phyloP scores from a whole-genome alignment of 1,140 invertebrate genomes.

The Platyscapa corneri region DNA sequence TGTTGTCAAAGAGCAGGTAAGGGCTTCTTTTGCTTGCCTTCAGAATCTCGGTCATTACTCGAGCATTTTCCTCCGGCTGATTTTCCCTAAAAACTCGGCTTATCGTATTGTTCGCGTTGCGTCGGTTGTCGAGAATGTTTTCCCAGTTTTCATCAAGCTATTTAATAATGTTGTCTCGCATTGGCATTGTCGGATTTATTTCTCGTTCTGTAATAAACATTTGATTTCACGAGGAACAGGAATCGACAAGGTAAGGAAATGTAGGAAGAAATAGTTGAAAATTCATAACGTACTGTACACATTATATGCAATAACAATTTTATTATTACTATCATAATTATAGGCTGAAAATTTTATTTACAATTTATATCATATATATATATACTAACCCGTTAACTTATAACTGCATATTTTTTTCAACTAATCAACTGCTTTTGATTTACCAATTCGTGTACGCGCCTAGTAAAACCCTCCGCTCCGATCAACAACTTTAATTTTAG shows the following conservation, averaged over 20 bases:
- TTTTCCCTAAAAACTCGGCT: neutral
- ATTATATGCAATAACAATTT: conserved; percentile 24
- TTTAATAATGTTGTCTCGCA: neutral
- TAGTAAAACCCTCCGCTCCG: neutral
- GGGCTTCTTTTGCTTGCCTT: conserved; percentile 51
- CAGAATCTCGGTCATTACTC: conserved; percentile 27
- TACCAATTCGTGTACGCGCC: neutral
- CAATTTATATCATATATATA: conserved; percentile 3
- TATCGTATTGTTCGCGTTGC: neutral
- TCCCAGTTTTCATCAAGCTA: neutral
- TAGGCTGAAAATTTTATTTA: conserved; percentile 27
- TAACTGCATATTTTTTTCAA: conserved; percentile 1
- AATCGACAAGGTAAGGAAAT: neutral
- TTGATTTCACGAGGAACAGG: too few relatives aligned
- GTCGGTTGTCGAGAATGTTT: neutral
- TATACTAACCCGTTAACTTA: neutral
- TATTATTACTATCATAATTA: conserved; percentile 25
- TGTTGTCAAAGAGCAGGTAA: conserved; percentile 61
- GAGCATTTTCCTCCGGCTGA: neutral
- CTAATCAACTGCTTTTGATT: neutral
- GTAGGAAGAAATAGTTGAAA: neutral
- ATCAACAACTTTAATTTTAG: conserved; percentile 21
- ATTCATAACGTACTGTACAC: neutral
- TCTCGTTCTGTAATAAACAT: neutral
- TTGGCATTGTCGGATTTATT: neutral